Conservation (phyloP, 2,888 invertebrate genomes). For the Scaptomyza flava region DNA sequence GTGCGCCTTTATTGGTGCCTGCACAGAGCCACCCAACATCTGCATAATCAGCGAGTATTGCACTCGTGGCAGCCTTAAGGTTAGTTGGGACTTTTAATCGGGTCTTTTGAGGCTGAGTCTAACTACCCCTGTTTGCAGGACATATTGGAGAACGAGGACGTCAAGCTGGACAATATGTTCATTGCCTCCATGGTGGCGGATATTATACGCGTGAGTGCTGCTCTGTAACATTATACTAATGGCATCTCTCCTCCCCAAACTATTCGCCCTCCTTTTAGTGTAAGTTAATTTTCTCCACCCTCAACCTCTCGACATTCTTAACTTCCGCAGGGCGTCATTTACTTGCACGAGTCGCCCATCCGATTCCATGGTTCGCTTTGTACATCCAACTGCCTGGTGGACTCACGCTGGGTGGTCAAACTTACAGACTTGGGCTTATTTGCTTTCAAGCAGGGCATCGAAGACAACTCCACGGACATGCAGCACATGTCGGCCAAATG, state of each 20-base stretch:
- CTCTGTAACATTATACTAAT: slow-evolving; percentile 73
- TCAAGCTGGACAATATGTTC: slow-evolving; percentile 98
- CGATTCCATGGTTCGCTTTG: slow-evolving; percentile 94
- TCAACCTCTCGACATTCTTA: slow-evolving; percentile 4
- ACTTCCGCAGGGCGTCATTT: slow-evolving; percentile 91
- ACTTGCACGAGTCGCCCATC: slow-evolving; percentile 94
- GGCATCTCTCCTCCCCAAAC: slow-evolving; percentile 25
- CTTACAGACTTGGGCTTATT: slow-evolving; percentile 95
- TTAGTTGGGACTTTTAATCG: slow-evolving; percentile 80
- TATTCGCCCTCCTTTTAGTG: slow-evolving; percentile 1
- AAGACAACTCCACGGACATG: slow-evolving; percentile 88
- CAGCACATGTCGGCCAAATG: slow-evolving; percentile 87
- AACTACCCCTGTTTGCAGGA: slow-evolving; percentile 86
- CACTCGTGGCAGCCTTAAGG: slow-evolving; percentile 95
- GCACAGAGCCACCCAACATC: slow-evolving; percentile 95
- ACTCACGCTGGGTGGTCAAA: slow-evolving; percentile 97
- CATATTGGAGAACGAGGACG: slow-evolving; percentile 96
- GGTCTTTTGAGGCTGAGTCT: background rate
- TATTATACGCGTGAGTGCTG: slow-evolving; percentile 92
- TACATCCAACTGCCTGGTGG: slow-evolving; percentile 96
- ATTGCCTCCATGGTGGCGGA: slow-evolving; percentile 97
- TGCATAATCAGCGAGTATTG: slow-evolving; percentile 96
- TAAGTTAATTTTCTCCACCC: slow-evolving; percentile 7
- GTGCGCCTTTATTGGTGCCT: slow-evolving; percentile 96
- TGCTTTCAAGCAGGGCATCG: slow-evolving; percentile 91